Evolutionary conservation across 2,797 vertebrate genomes (phyloP), one percentile per base, ranked within the genome.

Genomic region (Staurois parvus): DNA sequence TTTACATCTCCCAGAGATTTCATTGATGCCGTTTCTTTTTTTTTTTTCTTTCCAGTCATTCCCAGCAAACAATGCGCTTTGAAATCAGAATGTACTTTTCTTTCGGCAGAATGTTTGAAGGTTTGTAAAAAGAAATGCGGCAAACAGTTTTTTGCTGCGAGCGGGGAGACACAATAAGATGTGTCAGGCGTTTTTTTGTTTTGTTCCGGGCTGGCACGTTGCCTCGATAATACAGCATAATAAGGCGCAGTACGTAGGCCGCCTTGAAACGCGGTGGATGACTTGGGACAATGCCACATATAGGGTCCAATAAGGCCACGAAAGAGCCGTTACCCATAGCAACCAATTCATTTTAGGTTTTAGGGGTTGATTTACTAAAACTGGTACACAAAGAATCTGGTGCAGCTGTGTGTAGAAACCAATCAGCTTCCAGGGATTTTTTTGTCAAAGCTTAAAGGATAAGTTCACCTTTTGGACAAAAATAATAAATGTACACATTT

Each of bases 71-170:
- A 37, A 76, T 32, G 74, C 30, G 11, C 37, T 66, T 40, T 66
- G 11, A 40, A 77, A 64, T 26, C n/a, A 77, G 62, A 77, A 66
- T 77, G 32, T 77, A 64, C 34, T 77, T 77, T 66, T 29, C 28
- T 66, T 66, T 66, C 26, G 29, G 64, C n/a, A 26, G 26, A 76
- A 30, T 11, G 52, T n/a, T 75, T 76, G 74, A 76, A 76, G 74
- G 74, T 76, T 76, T 62, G 42, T 62, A 62, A 56, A 30, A 59
- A 59, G 12, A 30, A 76, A 76, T 59, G 24, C 74, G 12, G 74
- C 34, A 76, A 76, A 76, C 32, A 59, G 29, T 24, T 34, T 32
- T 34, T 12, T 12, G 29, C 32, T 59, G 21, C n/a, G 29, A 76
- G 74, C n/a, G 13, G 34, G 59, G 48, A 34, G 74, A 9, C 34